phyloP scores from a whole-genome alignment of 1,140 invertebrate genomes.

The Probaryconus sp. region DNA sequence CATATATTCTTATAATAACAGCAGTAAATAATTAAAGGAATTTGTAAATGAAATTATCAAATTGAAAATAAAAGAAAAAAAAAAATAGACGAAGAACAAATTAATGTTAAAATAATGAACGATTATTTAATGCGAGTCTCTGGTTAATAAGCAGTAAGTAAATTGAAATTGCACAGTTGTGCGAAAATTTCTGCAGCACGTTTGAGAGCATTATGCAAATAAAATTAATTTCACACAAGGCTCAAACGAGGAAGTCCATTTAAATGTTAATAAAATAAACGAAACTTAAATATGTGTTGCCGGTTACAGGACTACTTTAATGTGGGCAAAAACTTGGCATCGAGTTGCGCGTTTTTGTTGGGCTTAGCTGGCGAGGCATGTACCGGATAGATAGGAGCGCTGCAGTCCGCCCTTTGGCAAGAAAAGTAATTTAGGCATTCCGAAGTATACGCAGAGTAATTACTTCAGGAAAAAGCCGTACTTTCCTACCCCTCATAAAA shows the following conservation, averaged over 20 bases:
- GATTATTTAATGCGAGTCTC: too few species aligned
- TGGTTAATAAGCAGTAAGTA: too few species aligned
- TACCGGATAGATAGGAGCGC: conserved; percentile 45
- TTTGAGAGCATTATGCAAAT: conserved; percentile 16
- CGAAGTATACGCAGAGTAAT: conserved; percentile 44
- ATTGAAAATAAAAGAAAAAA: too few species aligned
- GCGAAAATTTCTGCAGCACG: too few species aligned
- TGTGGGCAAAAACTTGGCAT: conserved; percentile 21
- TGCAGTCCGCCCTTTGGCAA: conserved; percentile 44
- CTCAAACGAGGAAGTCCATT: conserved; percentile 34
- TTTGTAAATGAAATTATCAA: too few species aligned
- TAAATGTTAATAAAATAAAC: conserved; percentile 48
- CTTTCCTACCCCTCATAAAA: conserved; percentile 11
- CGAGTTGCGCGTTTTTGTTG: conserved; percentile 33
- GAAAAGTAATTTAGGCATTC: conserved; percentile 59
- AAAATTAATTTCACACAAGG: conserved; percentile 10
- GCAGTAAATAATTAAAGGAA: too few species aligned
- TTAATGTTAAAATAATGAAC: too few species aligned
- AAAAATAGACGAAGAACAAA: too few species aligned
- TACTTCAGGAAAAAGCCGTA: conserved; percentile 31
- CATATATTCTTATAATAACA: too few species aligned
- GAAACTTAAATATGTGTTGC: conserved; percentile 44
- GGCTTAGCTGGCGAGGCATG: conserved; percentile 35
- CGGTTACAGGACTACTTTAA: conserved; percentile 31
- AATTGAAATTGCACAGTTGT: too few species aligned